Percentiles rank a stretch among this genome's conserved stretches.
Conservation (phyloP, 2,888 invertebrate genomes). For the Hedya salicella region DNA sequence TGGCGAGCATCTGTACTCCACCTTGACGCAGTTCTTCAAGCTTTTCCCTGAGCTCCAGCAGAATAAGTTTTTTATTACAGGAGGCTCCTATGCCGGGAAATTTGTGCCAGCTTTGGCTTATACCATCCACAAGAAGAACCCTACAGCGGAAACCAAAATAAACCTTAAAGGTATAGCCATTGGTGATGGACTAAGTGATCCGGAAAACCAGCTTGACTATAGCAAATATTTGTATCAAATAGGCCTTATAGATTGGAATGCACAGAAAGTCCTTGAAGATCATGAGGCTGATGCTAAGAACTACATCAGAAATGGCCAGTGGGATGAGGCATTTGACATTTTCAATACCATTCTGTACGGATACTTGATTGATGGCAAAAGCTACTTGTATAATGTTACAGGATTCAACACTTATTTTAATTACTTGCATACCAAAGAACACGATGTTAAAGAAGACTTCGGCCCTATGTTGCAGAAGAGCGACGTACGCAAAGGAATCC, state of each 20-base stretch:
- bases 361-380: too few relatives aligned
- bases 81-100: conserved; percentile 95
- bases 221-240: too few relatives aligned
- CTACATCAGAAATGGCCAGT: too few relatives aligned
- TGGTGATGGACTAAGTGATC: conserved; percentile 93
- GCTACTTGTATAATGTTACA: not conserved
- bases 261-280: too few relatives aligned
- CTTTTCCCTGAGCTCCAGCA: conserved; percentile 67
- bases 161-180: conserved; percentile 89
- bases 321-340: too few relatives aligned
- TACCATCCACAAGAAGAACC: conserved; percentile 88
- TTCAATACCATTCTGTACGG: too few relatives aligned
- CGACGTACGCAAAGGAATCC: conserved; percentile 89
- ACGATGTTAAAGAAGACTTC: conserved; percentile 73
- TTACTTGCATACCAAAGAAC: conserved; percentile 46
- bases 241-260: too few relatives aligned
- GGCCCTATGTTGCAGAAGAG: conserved; percentile 88
- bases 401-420: not conserved
- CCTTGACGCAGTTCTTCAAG: conserved; percentile 92
- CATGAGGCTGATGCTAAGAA: too few relatives aligned
- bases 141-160: conserved; percentile 87
- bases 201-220: conserved; percentile 92
- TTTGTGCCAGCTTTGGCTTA: conserved; percentile 91
- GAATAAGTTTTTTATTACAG: conserved; percentile 93
- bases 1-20: conserved; percentile 91